Conservation (phyloP, 2,888 invertebrate species). For the Axea sp. region DNA sequence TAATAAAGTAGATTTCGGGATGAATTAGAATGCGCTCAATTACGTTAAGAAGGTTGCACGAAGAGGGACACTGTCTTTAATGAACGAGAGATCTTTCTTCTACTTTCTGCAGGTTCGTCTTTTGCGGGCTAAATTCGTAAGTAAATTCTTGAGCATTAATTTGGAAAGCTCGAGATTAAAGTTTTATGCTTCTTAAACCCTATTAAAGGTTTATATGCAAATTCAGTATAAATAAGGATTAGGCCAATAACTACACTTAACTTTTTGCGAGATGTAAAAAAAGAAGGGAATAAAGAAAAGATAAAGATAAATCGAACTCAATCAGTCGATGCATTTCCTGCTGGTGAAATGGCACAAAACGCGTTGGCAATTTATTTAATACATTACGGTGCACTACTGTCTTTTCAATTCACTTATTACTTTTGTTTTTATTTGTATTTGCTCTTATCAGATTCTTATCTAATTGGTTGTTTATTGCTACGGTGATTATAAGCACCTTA, state of each 20-base stretch:
- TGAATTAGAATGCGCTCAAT: conserved; percentile 57
- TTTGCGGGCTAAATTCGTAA: conserved; percentile 45
- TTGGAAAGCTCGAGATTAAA: conserved; percentile 52
- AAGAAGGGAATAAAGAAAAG: background rate
- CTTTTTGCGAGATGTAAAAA: conserved; percentile 27
- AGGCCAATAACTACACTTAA: conserved; percentile 25
- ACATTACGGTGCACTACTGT: conserved; percentile 3
- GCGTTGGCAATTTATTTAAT: conserved; percentile 17
- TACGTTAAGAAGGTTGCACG: conserved; percentile 50
- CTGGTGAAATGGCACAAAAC: conserved; percentile 22
- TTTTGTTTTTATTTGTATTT: too few species aligned
- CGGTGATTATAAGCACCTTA: too few species aligned
- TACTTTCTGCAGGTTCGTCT: conserved; percentile 34
- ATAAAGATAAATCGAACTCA: conserved; percentile 24
- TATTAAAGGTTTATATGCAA: conserved; percentile 55
- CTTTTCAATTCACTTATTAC: conserved; percentile 34
- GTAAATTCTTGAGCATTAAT: conserved; percentile 48
- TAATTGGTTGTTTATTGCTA: too few species aligned
- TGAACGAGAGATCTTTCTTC: conserved; percentile 26
- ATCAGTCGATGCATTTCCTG: conserved; percentile 35
- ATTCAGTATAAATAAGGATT: conserved; percentile 54
- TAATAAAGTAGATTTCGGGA: conserved; percentile 49
- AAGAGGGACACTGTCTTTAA: conserved; percentile 41
- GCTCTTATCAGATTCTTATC: too few species aligned
- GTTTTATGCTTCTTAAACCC: conserved; percentile 54